Evolutionary conservation across 2,797 vertebrate species (phyloP).

Genomic region (Lates japonicus): DNA sequence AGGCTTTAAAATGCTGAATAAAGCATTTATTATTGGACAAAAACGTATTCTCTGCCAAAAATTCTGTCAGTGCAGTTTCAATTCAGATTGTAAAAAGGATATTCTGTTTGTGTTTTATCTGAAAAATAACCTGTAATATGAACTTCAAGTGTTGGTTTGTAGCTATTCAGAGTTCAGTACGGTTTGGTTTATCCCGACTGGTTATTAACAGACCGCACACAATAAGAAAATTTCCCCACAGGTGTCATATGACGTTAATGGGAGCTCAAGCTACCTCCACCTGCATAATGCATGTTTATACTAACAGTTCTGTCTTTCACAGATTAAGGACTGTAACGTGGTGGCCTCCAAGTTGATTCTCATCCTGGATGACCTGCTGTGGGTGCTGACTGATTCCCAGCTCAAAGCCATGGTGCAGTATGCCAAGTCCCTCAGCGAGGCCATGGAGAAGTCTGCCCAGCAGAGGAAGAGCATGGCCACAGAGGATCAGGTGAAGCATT

Average conservation of each 20-base stretch:
- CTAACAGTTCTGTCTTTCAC: constrained; percentile 27
- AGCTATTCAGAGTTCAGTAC: background rate
- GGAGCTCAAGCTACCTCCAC: constrained; percentile 16
- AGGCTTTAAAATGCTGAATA: constrained; percentile 3
- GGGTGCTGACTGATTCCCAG: constrained; percentile 99
- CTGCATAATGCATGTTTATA: constrained; percentile 37
- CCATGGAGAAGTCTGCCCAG: constrained; percentile 97
- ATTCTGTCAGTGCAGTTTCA: background rate
- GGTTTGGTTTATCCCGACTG: too few relatives aligned
- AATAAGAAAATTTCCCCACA: constrained; percentile 3
- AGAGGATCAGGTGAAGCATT: constrained; percentile 84
- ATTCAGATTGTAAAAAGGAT: background rate
- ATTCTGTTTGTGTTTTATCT: background rate
- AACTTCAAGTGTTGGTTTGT: background rate
- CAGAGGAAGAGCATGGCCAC: constrained; percentile 97
- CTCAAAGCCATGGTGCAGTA: constrained; percentile 99
- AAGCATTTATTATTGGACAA: background rate
- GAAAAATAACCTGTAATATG: background rate
- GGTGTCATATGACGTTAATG: constrained; percentile 19
- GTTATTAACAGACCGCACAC: background rate
- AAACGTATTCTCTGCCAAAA: background rate
- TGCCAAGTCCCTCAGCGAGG: constrained; percentile 98
- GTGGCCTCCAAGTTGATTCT: constrained; percentile 96
- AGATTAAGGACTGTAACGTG: constrained; percentile 99
- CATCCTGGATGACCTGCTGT: constrained; percentile 96